Evolutionary conservation across 2,113 vertebrate genomes (phyloP).

Genomic region (Geococcyx californianus): DNA sequence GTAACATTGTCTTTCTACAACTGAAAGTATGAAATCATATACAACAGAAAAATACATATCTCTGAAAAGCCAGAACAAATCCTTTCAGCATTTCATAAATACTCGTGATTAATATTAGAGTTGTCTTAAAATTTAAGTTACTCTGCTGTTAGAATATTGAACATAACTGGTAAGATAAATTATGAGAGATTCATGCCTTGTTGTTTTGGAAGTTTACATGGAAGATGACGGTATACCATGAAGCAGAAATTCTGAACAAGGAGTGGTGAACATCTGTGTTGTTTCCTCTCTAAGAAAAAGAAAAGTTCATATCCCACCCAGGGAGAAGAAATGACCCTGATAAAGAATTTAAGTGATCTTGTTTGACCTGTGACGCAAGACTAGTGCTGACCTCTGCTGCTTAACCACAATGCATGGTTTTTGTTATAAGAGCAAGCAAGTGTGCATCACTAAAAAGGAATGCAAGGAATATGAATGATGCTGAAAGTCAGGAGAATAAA

Average conservation of each 20-base stretch:
- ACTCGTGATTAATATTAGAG: neutral
- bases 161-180: neutral
- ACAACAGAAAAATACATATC: neutral
- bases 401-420: constrained; percentile 68
- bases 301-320: constrained; percentile 80
- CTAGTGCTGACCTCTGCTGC: constrained; percentile 54
- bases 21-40: neutral
- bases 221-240: neutral
- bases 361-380: constrained; percentile 71
- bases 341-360: constrained; percentile 78
- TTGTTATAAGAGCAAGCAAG: constrained; percentile 69
- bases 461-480: constrained; percentile 49
- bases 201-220: constrained; percentile 11
- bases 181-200: neutral
- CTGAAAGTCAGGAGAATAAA: constrained; percentile 57
- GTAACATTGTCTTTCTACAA: neutral
- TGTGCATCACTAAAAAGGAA: constrained; percentile 56
- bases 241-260: constrained; percentile 26
- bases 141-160: neutral
- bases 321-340: constrained; percentile 78
- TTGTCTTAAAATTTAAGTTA: neutral
- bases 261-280: constrained; percentile 76
- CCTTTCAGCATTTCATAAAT: neutral
- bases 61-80: neutral
- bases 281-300: constrained; percentile 67